These are phyloP conservation scores for Tuta absoluta DNA, from an alignment of 2,888 invertebrate species.

Conservation along the genomic window DNA sequence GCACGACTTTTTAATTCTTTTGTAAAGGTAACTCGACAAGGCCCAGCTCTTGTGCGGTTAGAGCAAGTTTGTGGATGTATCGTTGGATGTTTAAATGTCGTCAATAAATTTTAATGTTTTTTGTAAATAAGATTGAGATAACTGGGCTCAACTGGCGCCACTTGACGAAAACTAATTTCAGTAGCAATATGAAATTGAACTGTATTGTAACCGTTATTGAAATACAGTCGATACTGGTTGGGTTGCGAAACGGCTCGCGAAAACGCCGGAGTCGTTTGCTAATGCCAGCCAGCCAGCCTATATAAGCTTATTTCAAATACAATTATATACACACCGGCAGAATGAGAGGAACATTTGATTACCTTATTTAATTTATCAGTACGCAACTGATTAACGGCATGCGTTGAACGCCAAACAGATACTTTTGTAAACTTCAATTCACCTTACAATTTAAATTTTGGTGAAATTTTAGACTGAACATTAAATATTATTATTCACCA, in stretches of 20 bases:
- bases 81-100: conserved; percentile 37
- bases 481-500: conserved; percentile 46
- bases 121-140: conserved; percentile 57
- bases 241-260: too few relatives aligned
- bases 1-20: background rate
- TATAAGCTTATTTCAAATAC: too few relatives aligned
- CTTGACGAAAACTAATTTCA: too few relatives aligned
- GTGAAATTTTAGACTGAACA: conserved; percentile 62
- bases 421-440: conserved; percentile 39
- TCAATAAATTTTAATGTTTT: conserved; percentile 52
- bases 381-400: too few relatives aligned
- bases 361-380: too few relatives aligned
- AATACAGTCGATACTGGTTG: too few relatives aligned
- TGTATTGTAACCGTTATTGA: too few relatives aligned
- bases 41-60: background rate
- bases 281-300: too few relatives aligned
- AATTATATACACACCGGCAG: too few relatives aligned
- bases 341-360: too few relatives aligned
- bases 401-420: conserved; percentile 33
- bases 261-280: too few relatives aligned
- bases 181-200: too few relatives aligned
- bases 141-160: conserved; percentile 27
- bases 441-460: conserved; percentile 41
- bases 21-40: background rate
- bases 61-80: conserved; percentile 25